These are phyloP conservation scores for Drosophila bocqueti DNA, from an alignment of 1,140 invertebrate species.

Conservation along the genomic window DNA sequence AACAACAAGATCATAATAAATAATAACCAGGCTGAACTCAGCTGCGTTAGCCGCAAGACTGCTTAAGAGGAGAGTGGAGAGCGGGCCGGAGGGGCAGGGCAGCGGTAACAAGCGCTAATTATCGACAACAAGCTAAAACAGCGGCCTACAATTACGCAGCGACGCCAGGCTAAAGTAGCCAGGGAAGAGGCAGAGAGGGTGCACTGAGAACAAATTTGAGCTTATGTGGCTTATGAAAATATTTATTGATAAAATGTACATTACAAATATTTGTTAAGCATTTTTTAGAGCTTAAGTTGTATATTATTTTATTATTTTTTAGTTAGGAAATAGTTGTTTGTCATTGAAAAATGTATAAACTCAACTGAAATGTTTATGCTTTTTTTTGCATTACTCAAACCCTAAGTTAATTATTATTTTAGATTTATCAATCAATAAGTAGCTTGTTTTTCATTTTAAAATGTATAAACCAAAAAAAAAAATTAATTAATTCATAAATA, in stretches of 20 bases:
- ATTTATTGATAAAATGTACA: no score
- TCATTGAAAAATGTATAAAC: not conserved
- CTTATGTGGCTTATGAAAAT: no score
- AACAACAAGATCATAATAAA: conserved; percentile 83
- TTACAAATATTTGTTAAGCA: no score
- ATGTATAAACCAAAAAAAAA: no score
- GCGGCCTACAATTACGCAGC: conserved; percentile 80
- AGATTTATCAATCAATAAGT: no score
- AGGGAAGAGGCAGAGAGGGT: conserved; percentile 8
- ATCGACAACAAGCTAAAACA: conserved; percentile 82
- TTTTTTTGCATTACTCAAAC: no score
- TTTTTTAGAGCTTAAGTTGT: not conserved
- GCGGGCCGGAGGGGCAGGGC: conserved; percentile 40
- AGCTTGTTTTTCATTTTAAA: no score
- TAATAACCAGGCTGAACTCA: conserved; percentile 69
- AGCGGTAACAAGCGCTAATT: conserved; percentile 79
- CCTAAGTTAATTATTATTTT: no score
- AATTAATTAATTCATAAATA: no score
- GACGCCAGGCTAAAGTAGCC: conserved; percentile 55
- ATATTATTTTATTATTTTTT: not conserved
- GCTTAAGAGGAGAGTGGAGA: not conserved
- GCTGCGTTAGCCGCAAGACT: conserved; percentile 31
- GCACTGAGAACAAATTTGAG: not conserved
- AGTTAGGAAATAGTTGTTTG: not conserved
- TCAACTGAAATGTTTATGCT: not conserved